Conservation (phyloP, 1,140 invertebrate species). For the Oryctes rhinoceros region DNA sequence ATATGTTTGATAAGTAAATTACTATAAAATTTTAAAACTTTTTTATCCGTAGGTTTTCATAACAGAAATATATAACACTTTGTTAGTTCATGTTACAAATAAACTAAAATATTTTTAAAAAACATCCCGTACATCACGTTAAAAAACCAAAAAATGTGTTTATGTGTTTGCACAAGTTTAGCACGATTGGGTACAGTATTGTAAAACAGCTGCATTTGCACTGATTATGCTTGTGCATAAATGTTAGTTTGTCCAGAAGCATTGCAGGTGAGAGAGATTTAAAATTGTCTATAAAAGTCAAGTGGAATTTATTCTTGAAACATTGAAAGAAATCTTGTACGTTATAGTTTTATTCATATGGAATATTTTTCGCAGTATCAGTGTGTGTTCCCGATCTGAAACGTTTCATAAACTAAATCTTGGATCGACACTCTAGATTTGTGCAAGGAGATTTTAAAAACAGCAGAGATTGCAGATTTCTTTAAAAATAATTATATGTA, state of each 20-base stretch:
- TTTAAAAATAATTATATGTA: slow-evolving; percentile 39
- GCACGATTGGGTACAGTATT: slow-evolving; percentile 36
- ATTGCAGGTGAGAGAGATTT: slow-evolving; percentile 43
- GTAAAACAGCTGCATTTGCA: slow-evolving; percentile 40
- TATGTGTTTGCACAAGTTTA: slow-evolving; percentile 41
- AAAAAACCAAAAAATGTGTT: slow-evolving; percentile 39
- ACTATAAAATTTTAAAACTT: slow-evolving; percentile 41
- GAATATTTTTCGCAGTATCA: slow-evolving; percentile 50
- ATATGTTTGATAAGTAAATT: slow-evolving; percentile 33
- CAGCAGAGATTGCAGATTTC: slow-evolving; percentile 39
- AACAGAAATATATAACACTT: slow-evolving; percentile 42
- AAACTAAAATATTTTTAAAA: slow-evolving; percentile 40
- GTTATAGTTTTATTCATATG: slow-evolving; percentile 43
- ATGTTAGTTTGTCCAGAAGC: slow-evolving; percentile 40
- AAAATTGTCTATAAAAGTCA: slow-evolving; percentile 40
- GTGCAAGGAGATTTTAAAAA: slow-evolving; percentile 37
- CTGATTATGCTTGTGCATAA: slow-evolving; percentile 39
- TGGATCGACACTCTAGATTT: slow-evolving; percentile 39
- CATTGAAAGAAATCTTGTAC: slow-evolving; percentile 34
- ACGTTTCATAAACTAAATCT: slow-evolving; percentile 36
- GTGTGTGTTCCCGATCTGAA: slow-evolving; percentile 40
- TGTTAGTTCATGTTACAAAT: slow-evolving; percentile 40
- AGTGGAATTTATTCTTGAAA: slow-evolving; percentile 36
- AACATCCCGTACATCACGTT: slow-evolving; percentile 40
- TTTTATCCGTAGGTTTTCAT: slow-evolving; percentile 49